Conservation (phyloP, 2,797 vertebrate genomes). For the Australoheros facetus region DNA sequence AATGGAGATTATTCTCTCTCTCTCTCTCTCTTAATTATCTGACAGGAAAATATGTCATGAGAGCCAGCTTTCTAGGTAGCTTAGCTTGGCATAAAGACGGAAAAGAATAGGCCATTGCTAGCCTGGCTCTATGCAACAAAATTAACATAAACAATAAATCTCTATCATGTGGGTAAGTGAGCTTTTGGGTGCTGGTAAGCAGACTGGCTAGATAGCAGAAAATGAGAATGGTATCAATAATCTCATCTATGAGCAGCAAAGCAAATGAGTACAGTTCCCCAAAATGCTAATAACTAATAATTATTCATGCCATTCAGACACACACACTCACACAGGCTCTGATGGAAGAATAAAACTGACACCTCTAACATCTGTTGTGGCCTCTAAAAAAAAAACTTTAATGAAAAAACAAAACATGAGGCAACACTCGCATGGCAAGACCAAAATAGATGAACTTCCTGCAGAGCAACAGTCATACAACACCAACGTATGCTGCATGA, state of each 20-base stretch:
- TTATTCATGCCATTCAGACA: constrained; percentile 17
- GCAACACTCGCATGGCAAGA: constrained; percentile 54
- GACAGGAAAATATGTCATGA: not conserved
- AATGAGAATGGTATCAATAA: not conserved
- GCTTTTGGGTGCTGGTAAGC: not conserved
- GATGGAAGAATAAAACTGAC: constrained; percentile 29
- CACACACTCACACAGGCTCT: not conserved
- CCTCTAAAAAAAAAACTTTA: constrained; percentile 30
- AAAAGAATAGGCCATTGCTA: not conserved
- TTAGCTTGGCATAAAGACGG: not conserved
- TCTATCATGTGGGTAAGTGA: not conserved
- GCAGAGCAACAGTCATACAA: constrained; percentile 67
- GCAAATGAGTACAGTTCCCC: not conserved
- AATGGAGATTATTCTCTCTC: not conserved
- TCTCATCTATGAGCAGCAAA: not conserved
- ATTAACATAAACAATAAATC: not conserved
- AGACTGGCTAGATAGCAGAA: not conserved
- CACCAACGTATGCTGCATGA: constrained; percentile 63
- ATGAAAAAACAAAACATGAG: constrained; percentile 60
- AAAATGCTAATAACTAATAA: constrained; percentile 2
- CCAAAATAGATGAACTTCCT: constrained; percentile 76
- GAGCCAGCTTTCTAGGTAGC: not conserved
- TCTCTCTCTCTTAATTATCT: not conserved
- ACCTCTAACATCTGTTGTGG: constrained; percentile 35
- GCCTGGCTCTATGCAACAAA: not conserved